A percentile compares a stretch with the other conserved stretches of the same genome.
Conservation (phyloP, 2,113 vertebrate genomes). For the Cervus canadensis region DNA sequence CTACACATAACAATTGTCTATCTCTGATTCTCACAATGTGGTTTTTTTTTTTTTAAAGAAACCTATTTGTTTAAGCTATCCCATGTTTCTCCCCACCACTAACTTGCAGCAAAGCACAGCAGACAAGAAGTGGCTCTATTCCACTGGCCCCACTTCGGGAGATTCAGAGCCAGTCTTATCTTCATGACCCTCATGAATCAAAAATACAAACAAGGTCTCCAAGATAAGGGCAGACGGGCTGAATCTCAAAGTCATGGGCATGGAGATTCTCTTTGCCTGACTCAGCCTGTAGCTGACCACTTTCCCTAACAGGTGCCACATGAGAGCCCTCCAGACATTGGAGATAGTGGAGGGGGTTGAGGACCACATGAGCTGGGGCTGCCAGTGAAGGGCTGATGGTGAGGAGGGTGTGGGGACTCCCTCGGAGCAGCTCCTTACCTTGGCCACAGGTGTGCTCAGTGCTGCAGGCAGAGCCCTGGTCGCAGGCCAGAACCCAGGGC, state of each 20-base stretch:
- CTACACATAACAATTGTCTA: not conserved
- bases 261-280: not conserved
- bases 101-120: not conserved
- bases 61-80: too few relatives aligned
- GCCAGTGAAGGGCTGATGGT: accelerated
- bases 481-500: not conserved
- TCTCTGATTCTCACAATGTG: not conserved
- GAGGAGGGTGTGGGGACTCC: accelerated
- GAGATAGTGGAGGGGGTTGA: accelerated
- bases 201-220: accelerated
- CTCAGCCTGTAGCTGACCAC: not conserved
- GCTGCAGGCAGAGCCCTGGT: not conserved
- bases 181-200: not conserved
- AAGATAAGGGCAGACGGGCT: not conserved
- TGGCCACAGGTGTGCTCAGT: accelerated
- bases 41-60: not conserved
- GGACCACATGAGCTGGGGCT: accelerated
- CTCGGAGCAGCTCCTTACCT: accelerated
- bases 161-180: not conserved
- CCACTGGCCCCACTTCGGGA: accelerated
- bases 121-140: accelerated
- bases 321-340: not conserved
- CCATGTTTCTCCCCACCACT: too few relatives aligned
- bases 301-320: accelerated
- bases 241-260: not conserved